Base-by-base conservation (phyloP, 2,797 vertebrate species). In the Notoglanidium macrostoma region DNA sequence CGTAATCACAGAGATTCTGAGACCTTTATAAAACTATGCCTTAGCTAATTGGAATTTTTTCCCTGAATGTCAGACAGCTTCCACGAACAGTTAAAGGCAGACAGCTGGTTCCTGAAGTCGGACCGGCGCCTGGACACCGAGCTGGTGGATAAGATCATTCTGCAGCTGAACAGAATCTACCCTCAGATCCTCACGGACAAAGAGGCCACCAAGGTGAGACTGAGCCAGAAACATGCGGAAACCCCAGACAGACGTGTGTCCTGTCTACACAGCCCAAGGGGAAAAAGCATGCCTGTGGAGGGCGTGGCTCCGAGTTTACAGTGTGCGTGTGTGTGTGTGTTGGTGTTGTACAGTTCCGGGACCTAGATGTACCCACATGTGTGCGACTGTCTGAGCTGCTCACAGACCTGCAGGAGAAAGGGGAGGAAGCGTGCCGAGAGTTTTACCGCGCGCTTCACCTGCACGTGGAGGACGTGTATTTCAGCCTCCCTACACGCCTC, bases 131-230 rank as follows among this genome's bases (percentile, higher is more conserved):
- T 99, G 92, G 97, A 96, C 72, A 97, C 98, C 5, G 97, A 97
- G 79, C 94, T 97, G 88, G 95, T 98, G 79, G 98, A 99, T 92
- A 99, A 96, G 95, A 94, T 99, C 79, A 95, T 99, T 88, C 95
- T 99, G 84, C 98, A 99, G 94, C 96, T 99, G 68, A 99, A 99
- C 93, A 96, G 98, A 89, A 98, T 99, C 94, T 97, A 99, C 92
- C 98, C 98, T 5, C 98, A 99, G 93, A 96, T 99, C 90, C 97
- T 99, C 86, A 96, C 94, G n/a, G 96, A 99, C 94, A 97, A 96
- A 91, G 98, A 99, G 92, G 98, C 98, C 8, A 97, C 97, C 91
- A 98, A 93, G 96, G 98, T 99, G 93, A 92, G 91, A 40, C 19
- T 29, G 15, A 59, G 35, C 0, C 14, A 7, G 59, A 44, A 32